Evolutionary conservation across 2,888 invertebrate genomes (phyloP), one percentile per base, ranked within the genome.

Genomic region (Callyntrura guangdongensis): DNA sequence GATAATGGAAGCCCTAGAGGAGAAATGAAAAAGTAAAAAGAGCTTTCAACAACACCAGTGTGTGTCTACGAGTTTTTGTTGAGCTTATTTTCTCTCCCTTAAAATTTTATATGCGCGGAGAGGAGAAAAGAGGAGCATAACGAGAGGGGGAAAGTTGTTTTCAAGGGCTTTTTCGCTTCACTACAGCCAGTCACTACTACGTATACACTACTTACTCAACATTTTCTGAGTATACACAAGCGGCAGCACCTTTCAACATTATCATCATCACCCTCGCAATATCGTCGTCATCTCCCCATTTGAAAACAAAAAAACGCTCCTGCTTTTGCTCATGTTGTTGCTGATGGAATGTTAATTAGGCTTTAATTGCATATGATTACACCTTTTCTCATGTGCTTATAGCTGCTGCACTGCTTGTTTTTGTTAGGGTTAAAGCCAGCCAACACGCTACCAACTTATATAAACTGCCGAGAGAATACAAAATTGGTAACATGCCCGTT

Each of bases 301-400:
- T 56, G n/a, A 77, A 77, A 17, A 20, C 47, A 74, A 49, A n/a
- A n/a, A 49, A 77, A 56, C 20, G 53, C 11, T 49, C 49, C 25
- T 47, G 67, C 49, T 27, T 53, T 85, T 64, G 49, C 72, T 64
- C 49, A 22, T 61, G n/a, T 61, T 61, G 74, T 47, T 79, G 79
- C 82, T 89, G 89, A 89, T 89, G 89, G 89, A 89, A 89, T 89
- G 89, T 89, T 89, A 89, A 89, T 89, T 84, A 89, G 64, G 74
- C 84, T 89, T 89, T 89, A 89, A 89, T 89, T 89, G 67, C 84
- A 77, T 84, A 77, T 84, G 77, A 83, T 89, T 84, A 89, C 74
- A 89, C 84, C 81, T 74, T 87, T 47, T 61, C 77, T 22, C 53
- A 8, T 61, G 6, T 82, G 45, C 82, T 56, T 36, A 53, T n/a